Base-by-base conservation (phyloP, 2,113 vertebrate genomes). In the Candoia aspera region DNA sequence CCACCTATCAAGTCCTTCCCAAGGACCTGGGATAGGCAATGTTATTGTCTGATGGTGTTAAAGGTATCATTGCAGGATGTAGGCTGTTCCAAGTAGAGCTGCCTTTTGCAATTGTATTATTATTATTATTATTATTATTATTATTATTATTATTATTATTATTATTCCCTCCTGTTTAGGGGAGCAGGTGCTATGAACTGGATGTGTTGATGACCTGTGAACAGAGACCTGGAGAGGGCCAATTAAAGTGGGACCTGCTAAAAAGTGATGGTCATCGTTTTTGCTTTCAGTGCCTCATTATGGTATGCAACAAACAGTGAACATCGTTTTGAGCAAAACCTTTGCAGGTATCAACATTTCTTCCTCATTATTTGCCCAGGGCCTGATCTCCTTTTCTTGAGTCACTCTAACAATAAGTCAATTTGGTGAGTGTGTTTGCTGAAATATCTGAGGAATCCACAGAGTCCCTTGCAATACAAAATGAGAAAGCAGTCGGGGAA, bases 121-220 rank as follows among this genome's bases (percentile, higher is more conserved):
- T 42, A 42, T 42, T 42, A 42, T 42, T 42, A 42, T 42, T 42
- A 42, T 42, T 42, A 42, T 42, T 42, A 42, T 42, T 42, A 42
- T 42, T 46, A 12, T 86, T 33, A 15, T 15, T 15, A 24, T 23
- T 24, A 42, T 42, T 42, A 42, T 42, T 42, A 11, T 15, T 0
- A 24, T 26, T 12, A 6, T 57, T 53, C 33, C 73, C 73, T 79
- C 33, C 8, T 37, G 73, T 1, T 0, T 0, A 0, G 24, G 49
- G 26, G 87, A 15, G 42, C 0, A 59, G 86, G n/a, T 79, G 49
- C 58, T 49, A 90, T 11, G 21, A 11, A 4, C 5, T 54, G 87
- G 88, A 58, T 37, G 49, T 90, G 0, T 5, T 9, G 90, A 37
- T 0, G 17, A 49, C 0, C 91, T 84, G 88, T 6, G 91, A 87